phyloP scores from a whole-genome alignment of 2,888 invertebrate species.

The Lochmaea capreae region DNA sequence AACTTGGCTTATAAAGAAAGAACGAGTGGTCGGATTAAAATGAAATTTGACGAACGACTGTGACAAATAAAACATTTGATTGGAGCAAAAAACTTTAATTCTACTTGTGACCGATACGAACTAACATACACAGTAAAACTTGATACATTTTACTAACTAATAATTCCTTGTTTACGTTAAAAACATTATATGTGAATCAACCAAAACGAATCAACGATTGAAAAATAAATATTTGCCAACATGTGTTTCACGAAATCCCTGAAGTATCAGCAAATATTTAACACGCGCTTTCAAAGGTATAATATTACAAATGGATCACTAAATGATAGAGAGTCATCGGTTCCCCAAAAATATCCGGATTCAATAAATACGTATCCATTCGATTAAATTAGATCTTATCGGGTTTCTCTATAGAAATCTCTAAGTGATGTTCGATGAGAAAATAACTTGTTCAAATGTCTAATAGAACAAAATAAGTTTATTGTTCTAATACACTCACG shows the following conservation, averaged over 20 bases:
- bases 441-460: conserved; percentile 4
- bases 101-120: no score
- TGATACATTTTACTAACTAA: no score
- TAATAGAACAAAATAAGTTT: neutral
- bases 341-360: conserved; percentile 10
- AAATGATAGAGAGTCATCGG: conserved; percentile 23
- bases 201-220: conserved; percentile 48
- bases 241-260: conserved; percentile 52
- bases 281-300: conserved; percentile 56
- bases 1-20: no score
- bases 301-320: conserved; percentile 59
- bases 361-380: conserved; percentile 24
- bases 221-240: conserved; percentile 50
- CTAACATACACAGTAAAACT: no score
- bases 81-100: no score
- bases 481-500: neutral
- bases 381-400: conserved; percentile 15
- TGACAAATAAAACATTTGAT: no score
- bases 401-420: conserved; percentile 20
- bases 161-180: neutral
- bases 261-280: conserved; percentile 60
- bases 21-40: no score
- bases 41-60: no score
- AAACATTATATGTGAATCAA: conserved; percentile 13
- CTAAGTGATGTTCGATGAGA: conserved; percentile 13